These are phyloP conservation scores for Stichodactyla mertensii DNA, from an alignment of 64 coral and sea anemone species.

Conservation along the genomic window DNA sequence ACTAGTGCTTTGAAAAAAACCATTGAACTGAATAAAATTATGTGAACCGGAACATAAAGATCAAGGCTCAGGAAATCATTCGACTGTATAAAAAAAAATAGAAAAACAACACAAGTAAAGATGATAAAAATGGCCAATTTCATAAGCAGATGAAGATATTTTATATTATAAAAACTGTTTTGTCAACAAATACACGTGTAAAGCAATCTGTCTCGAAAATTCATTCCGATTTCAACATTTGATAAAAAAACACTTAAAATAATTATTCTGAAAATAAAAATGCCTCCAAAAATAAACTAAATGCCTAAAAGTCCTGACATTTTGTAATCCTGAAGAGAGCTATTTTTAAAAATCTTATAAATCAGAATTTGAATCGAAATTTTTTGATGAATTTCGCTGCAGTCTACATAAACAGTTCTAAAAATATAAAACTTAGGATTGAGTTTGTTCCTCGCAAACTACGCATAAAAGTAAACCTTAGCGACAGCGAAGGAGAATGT, in stretches of 20 bases:
- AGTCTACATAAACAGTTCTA: constrained; percentile 3
- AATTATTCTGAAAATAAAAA: not conserved
- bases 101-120: not conserved
- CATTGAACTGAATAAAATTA: not conserved
- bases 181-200: constrained; percentile 10
- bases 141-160: not conserved
- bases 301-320: not conserved
- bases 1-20: not conserved
- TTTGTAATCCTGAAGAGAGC: not conserved
- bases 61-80: not conserved
- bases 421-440: not conserved
- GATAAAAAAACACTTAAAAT: not conserved
- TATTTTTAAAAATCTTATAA: not conserved
- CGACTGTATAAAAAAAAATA: not conserved
- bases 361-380: not conserved
- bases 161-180: not conserved
- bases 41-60: not conserved
- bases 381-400: not conserved
- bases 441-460: not conserved
- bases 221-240: not conserved
- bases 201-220: not conserved
- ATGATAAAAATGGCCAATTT: not conserved
- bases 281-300: not conserved
- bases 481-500: not conserved
- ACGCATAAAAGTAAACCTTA: not conserved